Evolutionary conservation across 2,797 vertebrate species (phyloP).

Genomic region (Paramormyrops hopkinsi): DNA sequence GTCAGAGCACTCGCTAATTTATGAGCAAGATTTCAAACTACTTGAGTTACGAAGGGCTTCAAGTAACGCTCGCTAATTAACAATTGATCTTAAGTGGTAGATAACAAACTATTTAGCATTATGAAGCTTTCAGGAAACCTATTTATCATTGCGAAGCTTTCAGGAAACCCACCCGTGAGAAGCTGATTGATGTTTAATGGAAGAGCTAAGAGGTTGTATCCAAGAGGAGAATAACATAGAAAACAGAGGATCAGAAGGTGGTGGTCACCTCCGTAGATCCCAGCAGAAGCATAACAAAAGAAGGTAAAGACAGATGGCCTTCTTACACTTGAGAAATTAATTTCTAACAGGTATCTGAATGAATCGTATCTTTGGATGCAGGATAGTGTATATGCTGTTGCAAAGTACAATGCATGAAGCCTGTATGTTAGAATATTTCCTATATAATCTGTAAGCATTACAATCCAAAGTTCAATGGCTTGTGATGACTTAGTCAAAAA

Average conservation of each 20-base stretch:
- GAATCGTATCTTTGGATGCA: neutral
- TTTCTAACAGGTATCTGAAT: neutral
- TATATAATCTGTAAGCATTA: neutral
- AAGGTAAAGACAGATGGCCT: neutral
- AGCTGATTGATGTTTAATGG: neutral
- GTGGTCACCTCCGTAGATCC: neutral
- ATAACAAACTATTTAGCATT: neutral
- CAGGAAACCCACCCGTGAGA: neutral
- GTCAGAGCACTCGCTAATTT: neutral
- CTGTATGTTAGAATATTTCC: neutral
- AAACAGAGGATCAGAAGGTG: neutral
- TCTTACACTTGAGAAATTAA: neutral
- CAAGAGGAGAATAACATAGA: neutral
- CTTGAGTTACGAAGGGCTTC: neutral
- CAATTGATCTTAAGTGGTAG: neutral
- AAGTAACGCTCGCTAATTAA: neutral
- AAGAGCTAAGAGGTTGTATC: neutral
- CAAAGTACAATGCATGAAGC: neutral
- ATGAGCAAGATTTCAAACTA: neutral
- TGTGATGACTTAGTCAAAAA: neutral
- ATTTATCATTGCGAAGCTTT: neutral
- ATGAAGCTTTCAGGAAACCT: neutral
- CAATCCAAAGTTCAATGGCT: neutral
- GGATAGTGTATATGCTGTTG: neutral
- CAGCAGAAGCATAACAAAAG: neutral